Evolutionary conservation across 1,140 invertebrate genomes (phyloP).

Genomic region (Ericerus pela): DNA sequence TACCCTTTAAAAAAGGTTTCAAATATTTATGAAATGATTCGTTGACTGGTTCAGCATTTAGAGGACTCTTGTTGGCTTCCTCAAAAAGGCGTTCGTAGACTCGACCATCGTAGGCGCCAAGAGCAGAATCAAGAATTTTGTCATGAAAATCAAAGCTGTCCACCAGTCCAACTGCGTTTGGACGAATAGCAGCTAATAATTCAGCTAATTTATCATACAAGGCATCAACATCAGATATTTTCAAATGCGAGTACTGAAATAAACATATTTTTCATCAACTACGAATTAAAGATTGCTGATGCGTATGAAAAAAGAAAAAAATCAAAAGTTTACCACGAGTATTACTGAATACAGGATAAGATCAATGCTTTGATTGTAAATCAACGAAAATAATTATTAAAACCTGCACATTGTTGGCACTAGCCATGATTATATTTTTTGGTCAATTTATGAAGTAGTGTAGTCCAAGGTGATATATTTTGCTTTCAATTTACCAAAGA

Average conservation of each 20-base stretch:
- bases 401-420: too few relatives aligned
- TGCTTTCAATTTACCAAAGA: too few relatives aligned
- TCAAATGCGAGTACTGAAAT: constrained; percentile 49
- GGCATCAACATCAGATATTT: constrained; percentile 41
- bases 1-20: constrained; percentile 63
- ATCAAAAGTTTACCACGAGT: too few relatives aligned
- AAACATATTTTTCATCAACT: constrained; percentile 20
- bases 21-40: constrained; percentile 56
- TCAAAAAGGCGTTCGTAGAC: constrained; percentile 78
- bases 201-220: constrained; percentile 54
- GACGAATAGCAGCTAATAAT: constrained; percentile 51
- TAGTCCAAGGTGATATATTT: too few relatives aligned
- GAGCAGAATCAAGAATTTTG: constrained; percentile 58
- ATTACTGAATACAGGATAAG: too few relatives aligned
- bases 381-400: too few relatives aligned
- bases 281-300: not conserved
- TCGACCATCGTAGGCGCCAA: constrained; percentile 79
- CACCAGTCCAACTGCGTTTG: constrained; percentile 78
- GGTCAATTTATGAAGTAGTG: too few relatives aligned
- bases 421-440: too few relatives aligned
- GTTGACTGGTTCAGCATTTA: constrained; percentile 69
- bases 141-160: constrained; percentile 82
- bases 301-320: constrained; percentile 3
- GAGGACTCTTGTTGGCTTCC: constrained; percentile 67
- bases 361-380: too few relatives aligned